These are phyloP conservation scores for Euphonia xanthogaster DNA, from an alignment of 2,797 vertebrate genomes.

Conservation along the genomic window DNA sequence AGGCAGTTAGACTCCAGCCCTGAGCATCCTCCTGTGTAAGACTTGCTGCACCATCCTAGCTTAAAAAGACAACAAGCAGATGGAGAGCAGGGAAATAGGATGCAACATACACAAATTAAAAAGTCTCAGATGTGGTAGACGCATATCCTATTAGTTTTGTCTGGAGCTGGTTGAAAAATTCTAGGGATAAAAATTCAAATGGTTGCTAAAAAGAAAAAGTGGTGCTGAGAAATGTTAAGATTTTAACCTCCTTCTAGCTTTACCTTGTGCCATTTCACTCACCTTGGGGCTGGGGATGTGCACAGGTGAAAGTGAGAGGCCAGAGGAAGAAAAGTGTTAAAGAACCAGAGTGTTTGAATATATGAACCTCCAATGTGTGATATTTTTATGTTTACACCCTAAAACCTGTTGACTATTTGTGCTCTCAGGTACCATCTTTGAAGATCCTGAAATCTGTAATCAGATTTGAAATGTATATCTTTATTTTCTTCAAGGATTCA, in stretches of 20 bases:
- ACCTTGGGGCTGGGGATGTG: neutral
- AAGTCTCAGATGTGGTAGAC: conserved; percentile 43
- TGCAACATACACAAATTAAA: conserved; percentile 53
- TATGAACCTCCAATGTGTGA: neutral
- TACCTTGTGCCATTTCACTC: neutral
- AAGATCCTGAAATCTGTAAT: neutral
- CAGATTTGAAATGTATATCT: neutral
- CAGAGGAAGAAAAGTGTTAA: neutral
- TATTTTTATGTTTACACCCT: neutral
- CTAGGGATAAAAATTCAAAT: neutral
- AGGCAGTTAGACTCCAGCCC: neutral
- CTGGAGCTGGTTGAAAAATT: neutral
- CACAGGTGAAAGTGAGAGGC: neutral
- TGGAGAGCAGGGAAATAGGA: conserved; percentile 43
- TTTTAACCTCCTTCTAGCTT: neutral
- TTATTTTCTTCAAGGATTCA: neutral
- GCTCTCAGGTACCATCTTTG: accelerated
- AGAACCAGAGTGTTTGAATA: neutral
- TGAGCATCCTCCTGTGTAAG: neutral
- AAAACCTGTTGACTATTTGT: neutral
- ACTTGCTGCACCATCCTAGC: neutral
- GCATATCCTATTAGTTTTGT: conserved; percentile 56
- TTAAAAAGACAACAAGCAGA: conserved; percentile 43
- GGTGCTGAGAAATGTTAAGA: neutral
- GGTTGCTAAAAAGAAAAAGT: neutral